Evolutionary conservation across 2,888 invertebrate genomes (phyloP).

Genomic region (Agrochola circellaris): DNA sequence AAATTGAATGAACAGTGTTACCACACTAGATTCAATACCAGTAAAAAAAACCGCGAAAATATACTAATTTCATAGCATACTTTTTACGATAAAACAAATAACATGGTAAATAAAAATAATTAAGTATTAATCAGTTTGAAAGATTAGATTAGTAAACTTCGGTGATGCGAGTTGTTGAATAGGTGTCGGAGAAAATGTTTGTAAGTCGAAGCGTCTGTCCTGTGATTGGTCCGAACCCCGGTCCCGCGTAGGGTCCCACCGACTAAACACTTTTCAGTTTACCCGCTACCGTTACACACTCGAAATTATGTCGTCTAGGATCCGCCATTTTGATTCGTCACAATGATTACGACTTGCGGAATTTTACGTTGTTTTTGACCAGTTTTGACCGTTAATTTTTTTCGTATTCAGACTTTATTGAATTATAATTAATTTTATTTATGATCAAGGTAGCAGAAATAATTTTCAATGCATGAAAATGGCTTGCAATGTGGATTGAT

Average conservation of each 20-base stretch:
- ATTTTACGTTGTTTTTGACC: conserved; percentile 30
- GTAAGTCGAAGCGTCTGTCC: conserved; percentile 48
- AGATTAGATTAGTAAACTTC: conserved; percentile 29
- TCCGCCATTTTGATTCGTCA: conserved; percentile 76
- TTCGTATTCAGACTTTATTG: neutral
- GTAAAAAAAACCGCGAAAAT: conserved; percentile 41
- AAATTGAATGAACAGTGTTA: conserved; percentile 36
- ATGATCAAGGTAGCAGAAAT: neutral
- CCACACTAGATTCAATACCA: conserved; percentile 3
- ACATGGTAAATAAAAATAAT: conserved; percentile 6
- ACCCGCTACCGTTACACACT: conserved; percentile 65
- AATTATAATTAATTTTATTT: too few species aligned
- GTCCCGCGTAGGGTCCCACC: conserved; percentile 68
- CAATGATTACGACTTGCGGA: conserved; percentile 52
- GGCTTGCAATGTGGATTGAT: neutral
- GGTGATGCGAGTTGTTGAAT: conserved; percentile 7
- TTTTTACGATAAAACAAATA: neutral
- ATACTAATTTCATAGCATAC: neutral
- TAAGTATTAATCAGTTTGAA: conserved; percentile 21
- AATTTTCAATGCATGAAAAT: conserved; percentile 17
- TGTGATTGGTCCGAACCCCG: conserved; percentile 68
- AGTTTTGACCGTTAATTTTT: neutral
- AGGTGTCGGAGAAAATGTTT: conserved; percentile 45
- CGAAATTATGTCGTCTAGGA: conserved; percentile 67
- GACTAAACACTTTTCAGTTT: conserved; percentile 60